A percentile compares a stretch with the other conserved stretches of the same genome.
Evolutionary conservation across 2,797 vertebrate species (phyloP).

Genomic region (Sebastolobus altivelis): DNA sequence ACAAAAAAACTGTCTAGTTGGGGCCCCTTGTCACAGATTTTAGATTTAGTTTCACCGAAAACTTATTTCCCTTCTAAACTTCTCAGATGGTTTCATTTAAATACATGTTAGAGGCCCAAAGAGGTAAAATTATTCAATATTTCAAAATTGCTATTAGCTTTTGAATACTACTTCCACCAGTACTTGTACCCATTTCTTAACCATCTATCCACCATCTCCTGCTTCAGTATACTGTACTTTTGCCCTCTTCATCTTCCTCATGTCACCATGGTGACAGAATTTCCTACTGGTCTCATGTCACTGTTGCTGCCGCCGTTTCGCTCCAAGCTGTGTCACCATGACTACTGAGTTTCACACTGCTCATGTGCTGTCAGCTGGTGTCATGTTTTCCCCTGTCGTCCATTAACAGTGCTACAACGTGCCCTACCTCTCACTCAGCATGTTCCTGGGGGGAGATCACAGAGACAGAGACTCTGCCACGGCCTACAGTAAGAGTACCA

Average conservation of each 20-base stretch:
- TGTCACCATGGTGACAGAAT: conserved; percentile 55
- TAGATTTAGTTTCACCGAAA: neutral
- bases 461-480: conserved; percentile 87
- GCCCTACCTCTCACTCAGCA: conserved; percentile 85
- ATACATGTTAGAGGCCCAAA: too few species aligned
- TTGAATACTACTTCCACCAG: neutral
- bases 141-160: too few species aligned
- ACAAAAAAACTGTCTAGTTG: neutral
- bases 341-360: conserved; percentile 44
- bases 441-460: conserved; percentile 86
- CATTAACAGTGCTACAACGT: conserved; percentile 84
- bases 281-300: conserved; percentile 27
- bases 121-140: too few species aligned
- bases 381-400: conserved; percentile 37
- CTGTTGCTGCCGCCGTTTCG: conserved; percentile 37
- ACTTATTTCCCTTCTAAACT: neutral
- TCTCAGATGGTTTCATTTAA: neutral
- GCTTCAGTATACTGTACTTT: neutral
- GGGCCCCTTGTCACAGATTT: neutral
- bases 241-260: neutral
- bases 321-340: conserved; percentile 59
- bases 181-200: neutral
- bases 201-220: neutral
- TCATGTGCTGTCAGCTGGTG: conserved; percentile 20
- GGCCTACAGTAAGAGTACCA: conserved; percentile 83